phyloP scores from a whole-genome alignment of 2,888 invertebrate genomes.

The Acronicta leporina region DNA sequence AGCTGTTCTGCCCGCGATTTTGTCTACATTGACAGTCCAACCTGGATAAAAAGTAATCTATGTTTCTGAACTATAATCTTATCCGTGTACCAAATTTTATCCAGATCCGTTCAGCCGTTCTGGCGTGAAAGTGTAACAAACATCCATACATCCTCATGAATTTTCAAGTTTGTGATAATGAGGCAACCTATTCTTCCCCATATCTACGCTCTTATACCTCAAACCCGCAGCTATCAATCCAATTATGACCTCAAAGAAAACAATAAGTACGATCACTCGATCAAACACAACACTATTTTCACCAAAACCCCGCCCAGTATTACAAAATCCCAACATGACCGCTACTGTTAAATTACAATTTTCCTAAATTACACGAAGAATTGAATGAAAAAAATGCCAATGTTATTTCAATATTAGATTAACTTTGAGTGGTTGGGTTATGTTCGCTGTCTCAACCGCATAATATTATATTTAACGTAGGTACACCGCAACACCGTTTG shows the following conservation, averaged over 20 bases:
- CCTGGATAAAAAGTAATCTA: no score
- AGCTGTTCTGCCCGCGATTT: no score
- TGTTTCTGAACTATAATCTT: no score
- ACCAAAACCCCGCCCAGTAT: constrained; percentile 8
- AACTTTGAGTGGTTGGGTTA: constrained; percentile 78
- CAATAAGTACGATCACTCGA: constrained; percentile 1
- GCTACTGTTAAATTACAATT: constrained; percentile 63
- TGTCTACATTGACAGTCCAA: no score
- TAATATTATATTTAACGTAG: constrained; percentile 84
- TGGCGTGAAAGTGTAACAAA: no score
- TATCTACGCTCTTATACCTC: not conserved
- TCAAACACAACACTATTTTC: constrained; percentile 24
- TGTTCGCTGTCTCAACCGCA: constrained; percentile 79
- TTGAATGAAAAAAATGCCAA: constrained; percentile 56
- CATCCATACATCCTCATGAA: no score
- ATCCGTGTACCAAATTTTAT: no score
- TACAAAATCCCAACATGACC: constrained; percentile 41
- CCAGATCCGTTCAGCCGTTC: no score
- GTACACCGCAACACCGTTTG: constrained; percentile 85
- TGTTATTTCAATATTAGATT: constrained; percentile 85
- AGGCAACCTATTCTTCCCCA: not conserved
- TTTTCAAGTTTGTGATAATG: no score
- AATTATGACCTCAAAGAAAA: constrained; percentile 20
- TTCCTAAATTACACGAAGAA: constrained; percentile 39
- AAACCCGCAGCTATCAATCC: not conserved